Base-by-base conservation (phyloP, 2,797 vertebrate species). In the Carcharodon carcharias region DNA sequence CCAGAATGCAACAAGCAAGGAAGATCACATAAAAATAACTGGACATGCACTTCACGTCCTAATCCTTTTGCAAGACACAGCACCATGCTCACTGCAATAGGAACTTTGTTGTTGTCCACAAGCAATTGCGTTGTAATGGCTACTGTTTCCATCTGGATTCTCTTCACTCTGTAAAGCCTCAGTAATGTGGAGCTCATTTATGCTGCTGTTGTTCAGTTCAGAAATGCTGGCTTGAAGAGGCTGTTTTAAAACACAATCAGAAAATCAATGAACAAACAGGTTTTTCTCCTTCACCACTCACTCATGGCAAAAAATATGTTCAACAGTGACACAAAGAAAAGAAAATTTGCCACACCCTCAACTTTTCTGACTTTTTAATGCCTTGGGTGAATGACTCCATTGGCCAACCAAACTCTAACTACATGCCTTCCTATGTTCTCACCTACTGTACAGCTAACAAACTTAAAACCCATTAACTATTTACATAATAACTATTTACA, bases 51-150 rank as follows among this genome's bases (percentile, higher is more conserved):
- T 45, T 98, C 97, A 98, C 87, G 98, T 98, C 97, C 97, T 98
- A 97, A 98, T 97, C 97, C 97, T 97, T 98, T 99, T 98, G 96
- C 80, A 97, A 96, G 97, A 96, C 96, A 97, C 96, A 2, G 96
- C 58, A 26, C 50, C 96, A 23, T 97, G 97, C 77, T 97, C 97
- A 0, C 96, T 18, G 96, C 96, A 97, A 96, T 97, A 96, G 11
- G 96, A 97, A 54, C 97, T 97, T 96, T 97, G 97, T 96, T 97
- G 98, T 96, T 95, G 69, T 12, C 96, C 97, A 96, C 97, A 97
- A 96, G 96, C 96, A 96, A 96, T 97, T 97, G 97, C 97, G 21
- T 96, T 97, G 96, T 96, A 0, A 26, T 97, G 97, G 0, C 71
- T 26, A 0, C 96, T 96, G 63, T 96, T 97, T 80, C 97, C 97